Base-by-base conservation (phyloP, 2,888 invertebrate genomes). In the Drosophila meridionalis region DNA sequence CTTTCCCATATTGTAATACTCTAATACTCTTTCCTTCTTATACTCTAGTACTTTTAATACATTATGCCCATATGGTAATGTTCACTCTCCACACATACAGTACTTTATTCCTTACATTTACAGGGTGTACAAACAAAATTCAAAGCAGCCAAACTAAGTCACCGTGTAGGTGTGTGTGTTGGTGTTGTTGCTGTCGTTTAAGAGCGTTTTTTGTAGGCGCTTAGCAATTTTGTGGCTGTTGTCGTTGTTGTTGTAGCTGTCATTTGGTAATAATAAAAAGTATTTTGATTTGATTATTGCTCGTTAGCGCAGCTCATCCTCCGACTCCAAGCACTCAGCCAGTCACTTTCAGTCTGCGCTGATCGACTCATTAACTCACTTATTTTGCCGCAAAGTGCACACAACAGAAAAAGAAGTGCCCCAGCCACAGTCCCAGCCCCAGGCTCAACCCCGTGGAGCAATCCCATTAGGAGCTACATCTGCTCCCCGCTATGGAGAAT, bases 221-320 rank as follows among this genome's bases (percentile, higher is more conserved):
- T 73, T 64, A 67, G 61, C 62, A 60, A 53, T 53, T 67, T 56
- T 9, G 42, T 30, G 36, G 32, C 30, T 67, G 36, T 20, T 56
- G 48, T 56, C 42, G 48, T 57, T 57, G 60, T 47, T 70, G 62
- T 56, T 69, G 67, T 59, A 71, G 61, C 53, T 60, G 78, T 65
- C 69, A 73, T 75, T 72, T 83, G 74, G 65, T 74, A 73, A 82
- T 86, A 82, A 84, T 88, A 72, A 78, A 80, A 88, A 82, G 87
- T 82, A 82, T 87, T 83, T 81, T 87, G 87, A 87, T 87, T 87
- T 89, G 89, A 87, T 87, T 87, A 89, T 89, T 84, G 87, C 87
- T 87, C 87, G 89, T 87, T 87, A 87, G 89, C 87, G 66, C 30
- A 38, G 61, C 28, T 32, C 8, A 12, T 20, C 57, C 59, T 34